These are phyloP conservation scores for Lamellibrachia luymesi DNA, from an alignment of 1,140 invertebrate genomes.

Conservation along the genomic window DNA sequence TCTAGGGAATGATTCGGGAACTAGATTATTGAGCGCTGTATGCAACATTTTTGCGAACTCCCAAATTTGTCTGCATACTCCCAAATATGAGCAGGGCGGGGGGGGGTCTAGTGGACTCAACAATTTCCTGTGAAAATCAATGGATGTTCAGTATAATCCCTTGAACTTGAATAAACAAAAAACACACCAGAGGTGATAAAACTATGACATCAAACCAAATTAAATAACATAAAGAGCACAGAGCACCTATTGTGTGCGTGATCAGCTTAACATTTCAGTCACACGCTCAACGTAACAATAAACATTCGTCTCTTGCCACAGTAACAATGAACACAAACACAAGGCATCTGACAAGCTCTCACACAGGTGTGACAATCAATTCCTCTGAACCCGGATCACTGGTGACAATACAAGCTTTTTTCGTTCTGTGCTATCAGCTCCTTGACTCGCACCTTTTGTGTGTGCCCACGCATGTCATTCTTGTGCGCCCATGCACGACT, in stretches of 20 bases:
- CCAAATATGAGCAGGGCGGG: too few relatives aligned
- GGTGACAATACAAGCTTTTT: neutral
- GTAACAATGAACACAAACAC: neutral
- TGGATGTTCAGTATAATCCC: neutral
- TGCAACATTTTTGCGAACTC: too few relatives aligned
- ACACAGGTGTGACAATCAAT: neutral
- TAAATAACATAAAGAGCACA: neutral
- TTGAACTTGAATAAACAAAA: neutral
- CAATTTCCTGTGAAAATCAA: too few relatives aligned
- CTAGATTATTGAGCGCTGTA: too few relatives aligned
- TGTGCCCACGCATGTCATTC: neutral
- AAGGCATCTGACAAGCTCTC: neutral
- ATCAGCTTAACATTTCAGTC: neutral
- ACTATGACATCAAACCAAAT: neutral
- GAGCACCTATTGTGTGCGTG: neutral
- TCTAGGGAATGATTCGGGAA: too few relatives aligned
- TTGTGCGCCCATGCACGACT: neutral
- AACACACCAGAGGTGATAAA: neutral
- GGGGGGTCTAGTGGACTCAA: too few relatives aligned
- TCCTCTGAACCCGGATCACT: neutral
- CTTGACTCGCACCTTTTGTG: neutral
- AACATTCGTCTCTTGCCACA: neutral
- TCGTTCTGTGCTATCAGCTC: neutral
- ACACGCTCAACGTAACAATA: neutral
- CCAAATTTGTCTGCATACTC: too few relatives aligned